These are phyloP conservation scores for Tipula helvola DNA, from an alignment of 2,888 invertebrate species.

Conservation along the genomic window DNA sequence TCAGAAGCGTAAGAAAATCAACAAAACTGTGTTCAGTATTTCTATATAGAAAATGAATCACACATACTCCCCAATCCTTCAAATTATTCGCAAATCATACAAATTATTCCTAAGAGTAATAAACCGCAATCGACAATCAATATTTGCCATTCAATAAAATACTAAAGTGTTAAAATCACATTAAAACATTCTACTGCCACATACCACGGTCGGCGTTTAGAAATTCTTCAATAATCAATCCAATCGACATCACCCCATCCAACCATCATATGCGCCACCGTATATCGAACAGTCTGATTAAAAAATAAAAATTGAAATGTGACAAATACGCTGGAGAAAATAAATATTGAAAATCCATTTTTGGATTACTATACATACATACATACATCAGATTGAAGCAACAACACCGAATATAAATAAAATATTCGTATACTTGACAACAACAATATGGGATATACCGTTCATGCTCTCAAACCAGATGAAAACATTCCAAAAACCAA, in stretches of 20 bases:
- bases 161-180: not conserved
- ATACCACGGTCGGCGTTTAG: not conserved
- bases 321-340: not conserved
- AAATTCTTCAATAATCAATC: not conserved
- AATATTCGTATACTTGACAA: not conserved
- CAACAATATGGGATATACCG: not conserved
- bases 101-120: not conserved
- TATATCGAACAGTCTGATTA: not conserved
- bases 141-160: too few relatives aligned
- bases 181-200: not conserved
- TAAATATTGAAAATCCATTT: not conserved
- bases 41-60: too few relatives aligned
- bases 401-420: not conserved
- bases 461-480: not conserved
- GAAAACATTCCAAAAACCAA: not conserved
- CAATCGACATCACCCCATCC: not conserved
- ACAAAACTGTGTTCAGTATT: too few relatives aligned
- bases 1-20: too few relatives aligned
- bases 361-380: not conserved
- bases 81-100: not conserved
- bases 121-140: not conserved
- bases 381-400: not conserved
- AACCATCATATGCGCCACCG: not conserved
- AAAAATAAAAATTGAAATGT: not conserved
- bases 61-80: too few relatives aligned